Evolutionary conservation across 2,797 vertebrate genomes (phyloP).

Genomic region (Poeciliopsis infans): DNA sequence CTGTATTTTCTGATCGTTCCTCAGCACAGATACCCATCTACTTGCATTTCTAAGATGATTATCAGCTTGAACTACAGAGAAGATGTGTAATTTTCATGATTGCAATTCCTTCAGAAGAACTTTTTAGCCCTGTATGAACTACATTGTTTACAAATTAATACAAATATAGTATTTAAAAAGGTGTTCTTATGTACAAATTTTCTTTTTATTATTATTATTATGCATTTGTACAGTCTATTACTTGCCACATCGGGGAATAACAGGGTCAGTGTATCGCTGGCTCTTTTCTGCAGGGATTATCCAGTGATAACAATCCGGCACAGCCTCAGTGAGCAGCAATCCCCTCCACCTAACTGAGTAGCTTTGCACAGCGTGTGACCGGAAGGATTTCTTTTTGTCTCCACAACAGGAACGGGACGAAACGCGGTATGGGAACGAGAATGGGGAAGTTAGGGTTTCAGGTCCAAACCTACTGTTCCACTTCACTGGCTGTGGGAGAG

Average conservation of each 20-base stretch:
- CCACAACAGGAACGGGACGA: constrained; percentile 60
- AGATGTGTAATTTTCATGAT: background rate
- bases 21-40: background rate
- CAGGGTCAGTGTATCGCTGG: constrained; percentile 44
- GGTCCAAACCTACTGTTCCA: constrained; percentile 62
- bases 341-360: constrained; percentile 53
- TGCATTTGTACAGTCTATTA: constrained; percentile 13
- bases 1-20: no score
- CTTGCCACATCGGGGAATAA: constrained; percentile 29
- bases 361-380: constrained; percentile 77
- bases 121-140: background rate
- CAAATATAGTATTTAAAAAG: background rate
- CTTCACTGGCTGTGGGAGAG: constrained; percentile 72
- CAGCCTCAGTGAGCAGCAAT: constrained; percentile 49
- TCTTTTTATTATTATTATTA: background rate
- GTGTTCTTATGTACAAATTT: background rate
- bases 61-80: background rate
- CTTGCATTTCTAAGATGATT: background rate
- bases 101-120: background rate
- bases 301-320: constrained; percentile 67
- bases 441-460: constrained; percentile 66
- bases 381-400: constrained; percentile 72
- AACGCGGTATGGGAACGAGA: constrained; percentile 61
- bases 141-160: background rate
- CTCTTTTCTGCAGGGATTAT: constrained; percentile 63